phyloP scores from a whole-genome alignment of 2,888 invertebrate species.

The Dryadula phaetusa region DNA sequence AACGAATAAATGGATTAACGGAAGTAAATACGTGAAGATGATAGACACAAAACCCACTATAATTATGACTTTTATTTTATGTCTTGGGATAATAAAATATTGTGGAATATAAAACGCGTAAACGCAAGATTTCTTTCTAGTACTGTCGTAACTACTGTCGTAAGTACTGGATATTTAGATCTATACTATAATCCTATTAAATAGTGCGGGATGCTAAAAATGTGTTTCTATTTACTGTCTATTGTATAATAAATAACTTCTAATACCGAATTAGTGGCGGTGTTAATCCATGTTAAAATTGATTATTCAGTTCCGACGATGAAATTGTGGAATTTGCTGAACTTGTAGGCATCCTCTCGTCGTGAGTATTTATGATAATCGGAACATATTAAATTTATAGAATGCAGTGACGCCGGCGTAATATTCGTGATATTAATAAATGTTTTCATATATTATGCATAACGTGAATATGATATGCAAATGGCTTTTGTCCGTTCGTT shows the following conservation, averaged over 20 bases:
- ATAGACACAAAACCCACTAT: too few species aligned
- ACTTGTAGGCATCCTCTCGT: conserved; percentile 27
- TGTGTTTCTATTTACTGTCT: background rate
- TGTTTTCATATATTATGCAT: conserved; percentile 7
- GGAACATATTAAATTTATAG: conserved; percentile 30
- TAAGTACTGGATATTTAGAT: too few species aligned
- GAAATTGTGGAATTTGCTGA: conserved; percentile 26
- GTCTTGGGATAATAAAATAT: too few species aligned
- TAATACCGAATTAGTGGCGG: background rate
- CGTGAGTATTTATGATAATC: conserved; percentile 30
- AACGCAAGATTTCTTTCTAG: too few species aligned
- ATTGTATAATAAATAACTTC: background rate
- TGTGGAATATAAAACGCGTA: too few species aligned
- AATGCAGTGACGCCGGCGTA: conserved; percentile 23
- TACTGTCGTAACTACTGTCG: too few species aligned
- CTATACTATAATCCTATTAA: too few species aligned
- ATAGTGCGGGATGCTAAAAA: background rate
- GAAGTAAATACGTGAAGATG: too few species aligned
- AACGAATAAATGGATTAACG: too few species aligned
- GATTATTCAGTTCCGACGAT: conserved; percentile 15
- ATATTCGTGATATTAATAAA: conserved; percentile 23
- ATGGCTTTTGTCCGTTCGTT: conserved; percentile 10
- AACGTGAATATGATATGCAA: conserved; percentile 11
- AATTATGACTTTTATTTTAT: too few species aligned
- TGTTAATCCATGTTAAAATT: conserved; percentile 14